These are phyloP conservation scores for Heterotilapia buettikoferi DNA, from an alignment of 2,113 vertebrate genomes.

Conservation along the genomic window DNA sequence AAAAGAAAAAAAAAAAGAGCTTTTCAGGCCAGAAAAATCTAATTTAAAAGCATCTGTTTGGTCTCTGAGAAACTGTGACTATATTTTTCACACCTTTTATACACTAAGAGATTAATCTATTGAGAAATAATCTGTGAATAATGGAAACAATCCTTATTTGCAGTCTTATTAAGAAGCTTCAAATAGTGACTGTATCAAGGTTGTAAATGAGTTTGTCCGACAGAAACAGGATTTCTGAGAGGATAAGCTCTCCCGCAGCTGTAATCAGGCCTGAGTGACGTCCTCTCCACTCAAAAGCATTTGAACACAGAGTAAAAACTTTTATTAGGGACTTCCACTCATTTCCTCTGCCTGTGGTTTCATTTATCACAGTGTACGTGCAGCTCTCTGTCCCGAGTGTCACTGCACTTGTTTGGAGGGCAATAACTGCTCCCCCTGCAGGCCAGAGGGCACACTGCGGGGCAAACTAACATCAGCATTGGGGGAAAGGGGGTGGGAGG, in stretches of 20 bases:
- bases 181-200: background rate
- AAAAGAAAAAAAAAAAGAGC: background rate
- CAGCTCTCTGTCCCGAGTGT: background rate
- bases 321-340: background rate
- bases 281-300: background rate
- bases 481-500: background rate
- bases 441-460: background rate
- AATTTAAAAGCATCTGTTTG: background rate
- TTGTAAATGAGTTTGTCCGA: background rate
- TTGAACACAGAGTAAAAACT: background rate
- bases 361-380: background rate
- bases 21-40: background rate
- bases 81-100: background rate
- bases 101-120: background rate
- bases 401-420: background rate
- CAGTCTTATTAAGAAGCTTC: background rate
- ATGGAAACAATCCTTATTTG: background rate
- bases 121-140: background rate
- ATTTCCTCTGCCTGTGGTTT: background rate
- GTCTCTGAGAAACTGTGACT: background rate
- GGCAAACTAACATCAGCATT: background rate
- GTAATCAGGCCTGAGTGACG: background rate
- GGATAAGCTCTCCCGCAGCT: background rate
- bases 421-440: slow-evolving; percentile 50
- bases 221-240: background rate